phyloP scores from a whole-genome alignment of 2,888 invertebrate genomes.

The Ommatoiulus sabulosus region DNA sequence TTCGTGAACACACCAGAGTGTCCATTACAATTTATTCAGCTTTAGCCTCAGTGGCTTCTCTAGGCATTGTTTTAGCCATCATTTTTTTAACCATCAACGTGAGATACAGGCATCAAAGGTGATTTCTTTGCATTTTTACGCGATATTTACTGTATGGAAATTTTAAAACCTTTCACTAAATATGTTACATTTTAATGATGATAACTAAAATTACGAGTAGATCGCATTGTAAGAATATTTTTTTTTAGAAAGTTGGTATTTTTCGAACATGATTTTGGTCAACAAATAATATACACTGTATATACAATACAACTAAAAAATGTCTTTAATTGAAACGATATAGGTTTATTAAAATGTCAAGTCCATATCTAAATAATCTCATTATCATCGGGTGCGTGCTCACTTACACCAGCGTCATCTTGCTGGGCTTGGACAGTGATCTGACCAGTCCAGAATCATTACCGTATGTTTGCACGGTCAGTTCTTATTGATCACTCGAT shows the following conservation, averaged over 20 bases:
- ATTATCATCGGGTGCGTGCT: slow-evolving; percentile 98
- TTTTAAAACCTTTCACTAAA: too few species aligned
- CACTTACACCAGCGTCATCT: slow-evolving; percentile 94
- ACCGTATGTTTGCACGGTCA: slow-evolving; percentile 94
- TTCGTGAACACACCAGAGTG: slow-evolving; percentile 90
- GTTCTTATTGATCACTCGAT: background rate
- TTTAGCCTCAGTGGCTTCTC: slow-evolving; percentile 85
- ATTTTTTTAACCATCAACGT: slow-evolving; percentile 95
- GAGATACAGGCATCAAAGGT: slow-evolving; percentile 94
- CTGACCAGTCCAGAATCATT: slow-evolving; percentile 86
- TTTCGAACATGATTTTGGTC: too few species aligned
- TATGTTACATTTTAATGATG: too few species aligned
- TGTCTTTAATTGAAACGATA: slow-evolving; percentile 59
- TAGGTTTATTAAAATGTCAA: slow-evolving; percentile 99
- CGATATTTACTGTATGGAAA: too few species aligned
- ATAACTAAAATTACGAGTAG: too few species aligned
- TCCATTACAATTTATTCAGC: slow-evolving; percentile 91
- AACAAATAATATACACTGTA: background rate
- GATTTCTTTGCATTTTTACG: slow-evolving; percentile 57
- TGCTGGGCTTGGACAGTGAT: slow-evolving; percentile 94
- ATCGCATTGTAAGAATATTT: too few species aligned
- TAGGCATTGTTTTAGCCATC: slow-evolving; percentile 91
- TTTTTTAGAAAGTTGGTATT: too few species aligned
- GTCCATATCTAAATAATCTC: slow-evolving; percentile 97
- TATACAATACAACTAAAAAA: background rate